Conservation (phyloP, 1,140 invertebrate genomes). For the Zaprionus capensis region DNA sequence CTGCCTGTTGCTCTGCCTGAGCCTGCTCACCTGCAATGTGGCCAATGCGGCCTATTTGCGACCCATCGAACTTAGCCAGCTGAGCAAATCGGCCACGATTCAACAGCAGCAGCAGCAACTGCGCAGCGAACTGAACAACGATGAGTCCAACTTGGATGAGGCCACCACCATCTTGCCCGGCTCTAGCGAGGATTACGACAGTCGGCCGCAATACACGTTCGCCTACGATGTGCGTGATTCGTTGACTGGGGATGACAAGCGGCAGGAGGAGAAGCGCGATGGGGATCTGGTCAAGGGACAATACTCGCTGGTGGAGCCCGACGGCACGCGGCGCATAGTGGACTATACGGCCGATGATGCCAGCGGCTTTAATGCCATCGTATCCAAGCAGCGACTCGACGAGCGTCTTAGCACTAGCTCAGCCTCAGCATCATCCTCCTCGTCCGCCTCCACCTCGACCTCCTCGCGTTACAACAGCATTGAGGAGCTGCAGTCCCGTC, state of each 20-base stretch:
- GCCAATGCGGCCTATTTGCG: constrained; percentile 68
- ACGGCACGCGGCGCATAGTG: constrained; percentile 86
- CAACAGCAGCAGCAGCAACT: constrained; percentile 59
- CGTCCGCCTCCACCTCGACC: constrained; percentile 26
- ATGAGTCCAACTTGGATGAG: constrained; percentile 50
- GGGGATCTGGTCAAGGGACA: constrained; percentile 86
- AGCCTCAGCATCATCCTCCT: constrained; percentile 16
- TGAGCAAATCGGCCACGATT: constrained; percentile 53
- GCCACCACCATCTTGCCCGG: constrained; percentile 62
- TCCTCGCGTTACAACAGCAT: constrained; percentile 73
- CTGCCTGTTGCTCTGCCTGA: constrained; percentile 73
- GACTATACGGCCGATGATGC: constrained; percentile 86
- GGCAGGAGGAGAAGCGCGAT: constrained; percentile 85
- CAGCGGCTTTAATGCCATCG: constrained; percentile 86
- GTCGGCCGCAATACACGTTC: constrained; percentile 85
- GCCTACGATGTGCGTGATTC: constrained; percentile 85
- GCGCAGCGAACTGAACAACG: constrained; percentile 51
- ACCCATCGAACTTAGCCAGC: constrained; percentile 65
- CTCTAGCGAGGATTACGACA: constrained; percentile 85
- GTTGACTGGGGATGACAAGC: constrained; percentile 86
- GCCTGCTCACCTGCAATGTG: constrained; percentile 70
- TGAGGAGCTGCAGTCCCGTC: constrained; percentile 71
- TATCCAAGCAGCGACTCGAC: constrained; percentile 85
- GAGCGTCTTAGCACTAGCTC: constrained; percentile 46
- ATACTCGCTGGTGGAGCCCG: constrained; percentile 86